Evolutionary conservation across 2,797 vertebrate genomes (phyloP).

Genomic region (Perodicticus potto): DNA sequence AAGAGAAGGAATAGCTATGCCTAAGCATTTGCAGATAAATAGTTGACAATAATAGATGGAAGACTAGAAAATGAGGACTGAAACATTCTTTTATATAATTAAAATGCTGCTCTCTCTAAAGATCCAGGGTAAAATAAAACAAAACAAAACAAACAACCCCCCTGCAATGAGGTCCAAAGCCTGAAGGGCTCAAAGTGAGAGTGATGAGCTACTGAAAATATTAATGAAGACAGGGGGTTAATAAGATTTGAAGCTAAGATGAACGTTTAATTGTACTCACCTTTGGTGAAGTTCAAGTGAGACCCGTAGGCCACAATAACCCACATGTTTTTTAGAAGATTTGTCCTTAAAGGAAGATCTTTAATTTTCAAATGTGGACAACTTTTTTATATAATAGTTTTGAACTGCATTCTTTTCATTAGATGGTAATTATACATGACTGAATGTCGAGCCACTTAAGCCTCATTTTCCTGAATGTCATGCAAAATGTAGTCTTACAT

Average conservation of each 20-base stretch:
- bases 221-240: neutral
- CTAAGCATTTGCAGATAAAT: neutral
- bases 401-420: constrained; percentile 23
- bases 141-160: neutral
- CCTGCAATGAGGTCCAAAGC: neutral
- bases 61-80: neutral
- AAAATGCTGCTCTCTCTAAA: neutral
- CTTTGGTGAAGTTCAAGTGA: neutral
- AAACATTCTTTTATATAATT: neutral
- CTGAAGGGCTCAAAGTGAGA: neutral
- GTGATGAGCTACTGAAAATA: neutral
- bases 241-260: neutral
- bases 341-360: constrained; percentile 34
- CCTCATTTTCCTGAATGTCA: neutral
- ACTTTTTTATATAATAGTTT: constrained; percentile 1
- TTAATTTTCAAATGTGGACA: neutral
- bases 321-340: neutral
- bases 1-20: neutral
- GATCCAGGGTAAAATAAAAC: neutral
- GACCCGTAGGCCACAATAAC: neutral
- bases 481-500: neutral
- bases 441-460: neutral
- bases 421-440: neutral
- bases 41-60: neutral
- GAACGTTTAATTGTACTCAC: neutral